These are phyloP conservation scores for Axinella damicornis DNA, from an alignment of 37 sponge, comb jelly and placozoan species.

Conservation along the genomic window DNA sequence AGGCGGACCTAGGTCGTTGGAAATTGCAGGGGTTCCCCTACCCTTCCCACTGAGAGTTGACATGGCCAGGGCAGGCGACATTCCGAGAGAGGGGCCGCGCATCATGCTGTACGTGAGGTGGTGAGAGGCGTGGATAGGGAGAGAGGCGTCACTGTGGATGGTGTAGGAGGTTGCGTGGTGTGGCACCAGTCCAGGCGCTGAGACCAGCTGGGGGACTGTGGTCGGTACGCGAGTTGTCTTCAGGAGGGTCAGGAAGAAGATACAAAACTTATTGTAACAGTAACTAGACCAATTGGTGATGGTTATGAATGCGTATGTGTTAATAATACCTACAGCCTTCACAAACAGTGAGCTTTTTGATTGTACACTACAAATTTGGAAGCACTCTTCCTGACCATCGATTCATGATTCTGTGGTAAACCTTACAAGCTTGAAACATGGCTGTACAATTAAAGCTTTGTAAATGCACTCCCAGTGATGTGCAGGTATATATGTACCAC, in stretches of 20 bases:
- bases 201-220: background rate
- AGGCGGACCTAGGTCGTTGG: conserved; percentile 68
- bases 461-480: too few relatives aligned
- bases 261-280: too few relatives aligned
- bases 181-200: conserved; percentile 33
- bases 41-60: background rate
- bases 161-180: conserved; percentile 4
- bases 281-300: too few relatives aligned
- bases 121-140: conserved; percentile 8
- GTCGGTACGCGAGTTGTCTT: background rate
- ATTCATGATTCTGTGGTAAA: too few relatives aligned
- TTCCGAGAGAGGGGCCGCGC: background rate
- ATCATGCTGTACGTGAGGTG: background rate
- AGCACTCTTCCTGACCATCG: too few relatives aligned
- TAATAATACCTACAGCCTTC: too few relatives aligned
- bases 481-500: too few relatives aligned
- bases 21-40: background rate
- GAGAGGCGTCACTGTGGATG: background rate
- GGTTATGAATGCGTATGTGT: too few relatives aligned
- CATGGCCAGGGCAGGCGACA: background rate
- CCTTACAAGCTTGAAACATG: too few relatives aligned
- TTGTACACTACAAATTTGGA: too few relatives aligned
- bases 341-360: too few relatives aligned
- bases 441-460: too few relatives aligned
- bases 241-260: conserved; percentile 1